Conservation (phyloP, 2,113 vertebrate species). For the Sorex fumeus region DNA sequence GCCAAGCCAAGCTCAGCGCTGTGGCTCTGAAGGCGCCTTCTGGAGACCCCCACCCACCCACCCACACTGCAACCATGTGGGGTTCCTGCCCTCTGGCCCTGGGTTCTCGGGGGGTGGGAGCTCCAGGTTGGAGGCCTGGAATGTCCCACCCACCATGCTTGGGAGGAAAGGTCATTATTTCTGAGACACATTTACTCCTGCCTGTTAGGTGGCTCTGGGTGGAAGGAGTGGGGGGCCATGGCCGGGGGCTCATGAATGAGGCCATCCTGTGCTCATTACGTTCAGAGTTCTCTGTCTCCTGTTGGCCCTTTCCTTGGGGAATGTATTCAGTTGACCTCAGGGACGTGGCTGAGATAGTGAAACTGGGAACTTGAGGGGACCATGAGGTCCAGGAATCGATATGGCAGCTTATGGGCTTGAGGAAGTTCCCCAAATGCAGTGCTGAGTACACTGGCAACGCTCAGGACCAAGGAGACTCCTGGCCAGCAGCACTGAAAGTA, state of each 20-base stretch:
- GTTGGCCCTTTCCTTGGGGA: not conserved
- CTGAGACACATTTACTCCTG: not conserved
- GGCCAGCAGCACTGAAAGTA: not conserved
- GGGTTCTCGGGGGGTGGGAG: not conserved
- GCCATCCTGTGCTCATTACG: not conserved
- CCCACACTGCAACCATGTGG: constrained; percentile 77
- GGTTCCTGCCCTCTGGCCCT: not conserved
- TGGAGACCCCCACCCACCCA: constrained; percentile 24
- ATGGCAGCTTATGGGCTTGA: not conserved
- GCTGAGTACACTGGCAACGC: not conserved
- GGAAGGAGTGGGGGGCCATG: not conserved
- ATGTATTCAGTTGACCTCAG: not conserved
- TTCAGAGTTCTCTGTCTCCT: not conserved
- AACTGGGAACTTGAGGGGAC: not conserved
- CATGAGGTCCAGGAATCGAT: not conserved
- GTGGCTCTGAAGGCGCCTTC: constrained; percentile 82
- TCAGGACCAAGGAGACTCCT: not conserved
- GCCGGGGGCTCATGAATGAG: not conserved
- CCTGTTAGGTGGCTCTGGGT: not conserved
- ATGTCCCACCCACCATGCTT: not conserved
- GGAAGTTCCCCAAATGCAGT: not conserved
- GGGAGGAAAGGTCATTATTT: not conserved
- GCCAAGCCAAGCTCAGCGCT: constrained; percentile 82
- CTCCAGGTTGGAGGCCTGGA: constrained; percentile 52
- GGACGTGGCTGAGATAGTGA: not conserved